phyloP scores from a whole-genome alignment of 92 coral and sea anemone genomes.

The Zoanthus solanderi region DNA sequence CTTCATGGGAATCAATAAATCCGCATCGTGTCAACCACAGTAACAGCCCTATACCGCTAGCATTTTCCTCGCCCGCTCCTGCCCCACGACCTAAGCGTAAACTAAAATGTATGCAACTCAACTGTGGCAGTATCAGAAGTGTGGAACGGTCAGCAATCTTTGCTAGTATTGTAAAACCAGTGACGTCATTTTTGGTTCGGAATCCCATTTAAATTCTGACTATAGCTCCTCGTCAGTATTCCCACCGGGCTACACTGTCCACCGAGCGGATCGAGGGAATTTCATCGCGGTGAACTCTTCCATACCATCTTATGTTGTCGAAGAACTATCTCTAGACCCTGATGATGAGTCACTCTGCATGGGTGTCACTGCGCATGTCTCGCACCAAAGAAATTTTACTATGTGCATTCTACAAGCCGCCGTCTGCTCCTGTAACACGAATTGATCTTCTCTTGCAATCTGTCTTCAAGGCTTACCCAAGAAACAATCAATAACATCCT shows the following conservation, averaged over 20 bases:
- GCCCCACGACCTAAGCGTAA: constrained; percentile 17
- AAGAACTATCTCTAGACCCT: neutral
- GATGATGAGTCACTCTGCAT: constrained; percentile 4
- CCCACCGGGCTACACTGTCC: constrained; percentile 29
- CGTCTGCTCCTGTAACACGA: constrained; percentile 26
- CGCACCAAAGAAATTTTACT: constrained; percentile 30
- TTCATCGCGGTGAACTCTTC: neutral
- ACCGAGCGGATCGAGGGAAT: neutral
- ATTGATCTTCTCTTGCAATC: constrained; percentile 33
- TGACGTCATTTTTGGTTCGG: constrained; percentile 21
- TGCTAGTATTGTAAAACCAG: constrained; percentile 20
- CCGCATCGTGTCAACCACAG: constrained; percentile 3
- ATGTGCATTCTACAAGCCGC: constrained; percentile 42
- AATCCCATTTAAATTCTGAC: constrained; percentile 21
- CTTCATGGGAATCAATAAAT: neutral
- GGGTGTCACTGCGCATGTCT: constrained; percentile 33
- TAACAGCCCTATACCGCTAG: constrained; percentile 11
- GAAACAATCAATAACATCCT: constrained; percentile 22
- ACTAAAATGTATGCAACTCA: constrained; percentile 26
- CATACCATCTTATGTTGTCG: constrained; percentile 32
- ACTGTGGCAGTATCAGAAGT: constrained; percentile 34
- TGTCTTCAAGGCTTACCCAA: constrained; percentile 3
- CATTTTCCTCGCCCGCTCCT: constrained; percentile 21
- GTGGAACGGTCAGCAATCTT: constrained; percentile 14
- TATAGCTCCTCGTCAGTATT: constrained; percentile 13